Conservation (phyloP, 1,140 invertebrate species). For the Meloidogyne exigua region DNA sequence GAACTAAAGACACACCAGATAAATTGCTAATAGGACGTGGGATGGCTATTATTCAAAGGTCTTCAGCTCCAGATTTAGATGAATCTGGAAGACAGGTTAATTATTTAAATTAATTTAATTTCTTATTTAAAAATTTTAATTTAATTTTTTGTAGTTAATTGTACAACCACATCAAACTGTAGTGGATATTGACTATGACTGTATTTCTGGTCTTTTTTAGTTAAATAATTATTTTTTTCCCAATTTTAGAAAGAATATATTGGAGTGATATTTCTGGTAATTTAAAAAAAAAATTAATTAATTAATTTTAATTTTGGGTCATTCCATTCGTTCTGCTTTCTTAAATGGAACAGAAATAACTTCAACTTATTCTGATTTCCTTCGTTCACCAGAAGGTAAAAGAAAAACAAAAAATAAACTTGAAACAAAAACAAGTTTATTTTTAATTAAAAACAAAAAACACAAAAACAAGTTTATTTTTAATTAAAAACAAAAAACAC, state of each 20-base stretch:
- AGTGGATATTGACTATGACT: conserved; percentile 66
- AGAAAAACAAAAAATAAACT: no score
- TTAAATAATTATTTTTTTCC: background rate
- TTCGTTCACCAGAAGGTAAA: conserved; percentile 75
- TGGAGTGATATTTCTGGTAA: conserved; percentile 66
- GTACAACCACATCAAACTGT: conserved; percentile 64
- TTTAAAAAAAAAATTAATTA: background rate
- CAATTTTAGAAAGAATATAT: conserved; percentile 62
- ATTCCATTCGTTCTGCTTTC: conserved; percentile 50
- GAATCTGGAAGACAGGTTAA: conserved; percentile 63
- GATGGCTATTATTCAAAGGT: conserved; percentile 65
- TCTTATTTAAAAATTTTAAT: no score
- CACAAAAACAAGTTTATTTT: no score
- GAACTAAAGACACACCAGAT: conserved; percentile 18
- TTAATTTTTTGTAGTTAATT: conserved; percentile 43
- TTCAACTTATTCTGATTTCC: conserved; percentile 33
- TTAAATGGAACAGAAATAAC: conserved; percentile 58
- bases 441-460: no score
- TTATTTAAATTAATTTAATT: background rate
- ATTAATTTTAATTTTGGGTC: conserved; percentile 33
- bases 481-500: no score
- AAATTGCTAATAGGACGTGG: conserved; percentile 66
- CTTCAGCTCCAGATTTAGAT: conserved; percentile 49
- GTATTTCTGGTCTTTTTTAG: conserved; percentile 46
- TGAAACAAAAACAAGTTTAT: no score